phyloP scores from a whole-genome alignment of 2,797 vertebrate species.

The Epinephelus malabaricus region DNA sequence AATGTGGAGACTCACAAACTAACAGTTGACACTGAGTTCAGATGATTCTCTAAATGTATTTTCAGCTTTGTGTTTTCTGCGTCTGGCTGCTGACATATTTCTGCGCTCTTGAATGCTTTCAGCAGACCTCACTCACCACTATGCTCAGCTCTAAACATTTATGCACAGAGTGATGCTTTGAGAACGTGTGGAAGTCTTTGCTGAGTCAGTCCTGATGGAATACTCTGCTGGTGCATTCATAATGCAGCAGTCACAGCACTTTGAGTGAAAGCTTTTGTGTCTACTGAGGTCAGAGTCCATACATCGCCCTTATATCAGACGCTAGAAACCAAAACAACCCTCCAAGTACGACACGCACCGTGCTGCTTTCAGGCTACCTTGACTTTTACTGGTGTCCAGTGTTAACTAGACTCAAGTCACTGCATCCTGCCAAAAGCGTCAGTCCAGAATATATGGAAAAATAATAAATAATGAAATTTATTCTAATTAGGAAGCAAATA shows the following conservation, averaged over 20 bases:
- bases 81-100: neutral
- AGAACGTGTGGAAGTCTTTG: slow-evolving; percentile 57
- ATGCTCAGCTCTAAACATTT: slow-evolving; percentile 37
- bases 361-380: slow-evolving; percentile 13
- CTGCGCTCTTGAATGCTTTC: slow-evolving; percentile 33
- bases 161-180: slow-evolving; percentile 49
- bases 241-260: slow-evolving; percentile 56
- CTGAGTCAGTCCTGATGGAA: slow-evolving; percentile 66
- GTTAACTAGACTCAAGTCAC: slow-evolving; percentile 23
- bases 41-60: slow-evolving; percentile 8
- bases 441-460: slow-evolving; percentile 8
- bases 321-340: slow-evolving; percentile 24
- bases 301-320: slow-evolving; percentile 41
- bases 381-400: slow-evolving; percentile 13
- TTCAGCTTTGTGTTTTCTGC: no score
- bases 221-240: slow-evolving; percentile 57
- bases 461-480: neutral
- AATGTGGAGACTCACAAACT: neutral
- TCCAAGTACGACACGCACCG: neutral
- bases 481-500: slow-evolving; percentile 26
- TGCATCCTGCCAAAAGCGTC: slow-evolving; percentile 20
- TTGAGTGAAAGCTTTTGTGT: slow-evolving; percentile 65
- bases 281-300: slow-evolving; percentile 52
- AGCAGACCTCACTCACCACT: slow-evolving; percentile 14
- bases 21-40: neutral